Evolutionary conservation across 2,113 vertebrate genomes (phyloP), one percentile per base, ranked within the genome.

Genomic region (Lota lota): DNA sequence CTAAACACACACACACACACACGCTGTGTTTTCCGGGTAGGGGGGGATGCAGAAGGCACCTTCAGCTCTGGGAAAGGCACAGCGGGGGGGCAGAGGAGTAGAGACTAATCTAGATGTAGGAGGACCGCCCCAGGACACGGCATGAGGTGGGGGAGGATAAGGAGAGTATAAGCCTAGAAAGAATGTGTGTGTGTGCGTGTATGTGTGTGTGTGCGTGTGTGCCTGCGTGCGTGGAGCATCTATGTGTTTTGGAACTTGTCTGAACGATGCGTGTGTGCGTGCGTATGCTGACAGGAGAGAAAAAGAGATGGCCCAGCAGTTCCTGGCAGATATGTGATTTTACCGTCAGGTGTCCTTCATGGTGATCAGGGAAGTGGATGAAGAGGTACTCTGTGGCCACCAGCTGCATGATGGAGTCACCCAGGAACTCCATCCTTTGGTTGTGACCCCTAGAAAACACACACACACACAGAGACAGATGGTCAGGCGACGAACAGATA

Each of bases 341-440:
- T 85, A 99, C 97, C 68, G 97, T 99, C 83, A 99, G 88, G 85
- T 99, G 97, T 79, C 97, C 97, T 89, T 99, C 97, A 7, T 99
- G 97, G 88, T 99, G 97, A 88, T 98, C 97, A 0, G 97, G 97
- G 78, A 99, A 99, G 88, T 99, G 97, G 89, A 98, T 98, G 90
- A 99, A 99, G 83, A 99, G 94, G 84, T 99, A 99, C 72, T 99
- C 97, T 0, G 97, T 99, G 74, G 97, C 96, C 70, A 99, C 97
- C 77, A 99, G 88, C 79, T 99, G 97, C 97, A 99, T 99, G 89
- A 99, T 99, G 20, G 97, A 99, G 88, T 99, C 97, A 68, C 97
- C 97, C 76, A 99, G 91, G 86, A 99, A 99, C 93, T 99, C 97
- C 97, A 99, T 99, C 84, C 97, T 94, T 92, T 99, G 97, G 87